Base-by-base conservation (phyloP, 2,888 invertebrate species). In the Drosophila engyochracea region DNA sequence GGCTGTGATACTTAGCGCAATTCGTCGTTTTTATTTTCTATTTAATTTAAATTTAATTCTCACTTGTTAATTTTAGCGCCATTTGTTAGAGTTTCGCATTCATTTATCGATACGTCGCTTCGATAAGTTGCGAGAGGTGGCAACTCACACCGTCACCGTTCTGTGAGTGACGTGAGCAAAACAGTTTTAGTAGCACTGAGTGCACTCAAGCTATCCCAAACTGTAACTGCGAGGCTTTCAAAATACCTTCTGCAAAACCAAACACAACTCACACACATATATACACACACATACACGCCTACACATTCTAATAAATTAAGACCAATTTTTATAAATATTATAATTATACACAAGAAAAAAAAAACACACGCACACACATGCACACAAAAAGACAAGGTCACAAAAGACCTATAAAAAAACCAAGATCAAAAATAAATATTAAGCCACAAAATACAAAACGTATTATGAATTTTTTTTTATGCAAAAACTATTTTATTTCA, bases 1-100 rank as follows among this genome's bases (percentile, higher is more conserved):
- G 93, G 93, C 93, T 93, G 93, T 93, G 93, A 93, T 93, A 93
- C 91, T 92, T 92, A 91, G 92, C 86, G 82, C 84, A 91, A 91
- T 87, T 89, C 79, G 73, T 80, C 82, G 79, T 83, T 83, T 82
- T 84, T 65, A 54, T 78, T 68, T 76, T 73, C 33, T 44, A 54
- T 72, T 70, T 62, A 66, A 65, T 81, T 70, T 57, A 25, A 65
- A 58, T 67, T 73, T 58, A 59, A 59, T 60, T 78, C 58, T 70
- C 70, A 67, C 37, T 59, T 69, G 70, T 76, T 65, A 79, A 66
- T 54, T 70, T 74, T 80, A 70, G 80, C 79, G 75, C 79, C 79
- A 79, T 51, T 79, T 68, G 78, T 69, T 81, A 77, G 57, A 71
- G 77, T 71, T 73, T 73, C 49, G 63, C 58, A 37, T 57, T 62